Evolutionary conservation across 2,113 vertebrate species (phyloP), one percentile per base, ranked within the genome.

Genomic region (Synodontis membranacea): DNA sequence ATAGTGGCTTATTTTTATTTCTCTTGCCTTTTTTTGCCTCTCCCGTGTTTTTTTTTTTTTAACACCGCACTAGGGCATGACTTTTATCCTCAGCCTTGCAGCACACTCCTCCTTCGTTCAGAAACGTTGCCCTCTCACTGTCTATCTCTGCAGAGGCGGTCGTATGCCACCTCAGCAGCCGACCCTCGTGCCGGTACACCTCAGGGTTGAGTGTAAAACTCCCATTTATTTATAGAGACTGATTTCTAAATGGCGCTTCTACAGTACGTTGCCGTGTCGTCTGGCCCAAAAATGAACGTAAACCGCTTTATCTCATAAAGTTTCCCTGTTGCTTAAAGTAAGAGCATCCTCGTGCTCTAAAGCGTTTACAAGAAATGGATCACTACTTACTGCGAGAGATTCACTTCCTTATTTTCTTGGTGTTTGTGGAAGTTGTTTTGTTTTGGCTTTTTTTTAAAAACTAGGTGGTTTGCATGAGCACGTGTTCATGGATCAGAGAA

Each of bases 351-450:
- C 14, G 5, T 64, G n/a, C 12, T 4, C 12, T 34, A 76, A 76
- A 76, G 6, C 25, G 8, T 83, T 83, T 82, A 82, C 80, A 31
- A 60, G 58, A 48, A 82, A 37, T 68, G 39, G 44, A 42, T 74
- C 50, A 72, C 23, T 39, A 39, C 14, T 42, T 75, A 42, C 48
- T 11, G 64, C 37, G 23, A 21, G 37, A 75, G 48, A 42, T 58
- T 84, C 82, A 84, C 48, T 84, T 84, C 66, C 82, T 42, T 42
- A 58, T 70, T 84, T 72, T 72, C 4, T n/a, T 7, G 21, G n/a
- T 68, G 31, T 82, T 82, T 66, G 60, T 82, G 60, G 60, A 66
- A 82, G 44, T 6, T 37, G 12, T 34, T 21, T 70, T 6, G 4
- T 2, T 74, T 12, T 25, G 25, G 14, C 2, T 64, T 64, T 14